Evolutionary conservation across 2,888 invertebrate species (phyloP).

Genomic region (Pocota personata): DNA sequence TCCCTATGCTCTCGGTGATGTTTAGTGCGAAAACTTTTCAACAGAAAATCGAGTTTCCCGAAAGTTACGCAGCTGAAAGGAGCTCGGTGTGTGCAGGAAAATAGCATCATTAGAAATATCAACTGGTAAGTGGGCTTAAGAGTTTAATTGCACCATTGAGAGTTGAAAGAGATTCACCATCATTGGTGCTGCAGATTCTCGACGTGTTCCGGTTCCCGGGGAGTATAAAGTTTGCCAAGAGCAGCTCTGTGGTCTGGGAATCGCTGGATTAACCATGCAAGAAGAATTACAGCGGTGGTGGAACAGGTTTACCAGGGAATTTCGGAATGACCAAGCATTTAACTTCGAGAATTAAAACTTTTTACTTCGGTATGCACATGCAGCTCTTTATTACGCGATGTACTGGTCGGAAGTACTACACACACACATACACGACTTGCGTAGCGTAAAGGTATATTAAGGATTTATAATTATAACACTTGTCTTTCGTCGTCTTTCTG

Average conservation of each 20-base stretch:
- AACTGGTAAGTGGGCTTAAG: constrained; percentile 72
- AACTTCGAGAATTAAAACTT: constrained; percentile 61
- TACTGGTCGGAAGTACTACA: background rate
- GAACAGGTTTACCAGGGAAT: constrained; percentile 17
- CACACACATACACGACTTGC: background rate
- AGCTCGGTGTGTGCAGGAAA: background rate
- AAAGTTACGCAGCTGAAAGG: constrained; percentile 35
- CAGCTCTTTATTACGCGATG: background rate
- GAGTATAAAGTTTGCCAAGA: constrained; percentile 10
- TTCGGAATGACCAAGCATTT: constrained; percentile 60
- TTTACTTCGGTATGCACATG: constrained; percentile 15
- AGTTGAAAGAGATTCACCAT: constrained; percentile 49
- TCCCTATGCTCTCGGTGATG: constrained; percentile 26
- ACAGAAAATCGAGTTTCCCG: constrained; percentile 45
- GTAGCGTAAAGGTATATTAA: constrained; percentile 1
- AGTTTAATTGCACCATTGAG: constrained; percentile 72
- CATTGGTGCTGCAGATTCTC: background rate
- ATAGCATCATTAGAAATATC: constrained; percentile 70
- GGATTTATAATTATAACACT: constrained; percentile 33
- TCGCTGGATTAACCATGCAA: constrained; percentile 20
- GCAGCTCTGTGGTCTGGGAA: constrained; percentile 3
- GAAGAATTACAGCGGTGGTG: constrained; percentile 23
- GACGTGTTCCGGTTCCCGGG: constrained; percentile 20
- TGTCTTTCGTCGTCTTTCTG: constrained; percentile 3
- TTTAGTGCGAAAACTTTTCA: constrained; percentile 66